These are phyloP conservation scores for Daktulosphaira vitifoliae DNA, from an alignment of 1,140 invertebrate species.

Conservation along the genomic window DNA sequence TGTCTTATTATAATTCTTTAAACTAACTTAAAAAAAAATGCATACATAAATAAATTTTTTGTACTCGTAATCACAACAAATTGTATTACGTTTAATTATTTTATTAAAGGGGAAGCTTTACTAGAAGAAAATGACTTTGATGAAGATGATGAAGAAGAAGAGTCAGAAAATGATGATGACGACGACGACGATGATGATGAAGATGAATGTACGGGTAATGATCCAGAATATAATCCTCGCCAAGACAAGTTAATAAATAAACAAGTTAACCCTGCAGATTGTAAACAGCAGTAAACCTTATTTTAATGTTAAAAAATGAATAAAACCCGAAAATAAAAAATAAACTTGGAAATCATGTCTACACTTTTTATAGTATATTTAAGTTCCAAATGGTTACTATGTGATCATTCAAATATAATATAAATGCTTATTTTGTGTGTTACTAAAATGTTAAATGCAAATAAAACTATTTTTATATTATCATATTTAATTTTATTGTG, in stretches of 20 bases:
- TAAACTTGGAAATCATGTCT: neutral
- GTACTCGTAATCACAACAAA: too few species aligned
- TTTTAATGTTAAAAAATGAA: neutral
- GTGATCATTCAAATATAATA: neutral
- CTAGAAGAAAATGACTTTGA: slow-evolving; percentile 69
- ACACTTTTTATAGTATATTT: neutral
- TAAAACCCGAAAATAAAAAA: slow-evolving; percentile 2
- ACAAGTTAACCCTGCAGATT: slow-evolving; percentile 42
- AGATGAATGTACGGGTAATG: slow-evolving; percentile 39
- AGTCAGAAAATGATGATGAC: slow-evolving; percentile 43
- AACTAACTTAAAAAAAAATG: too few species aligned
- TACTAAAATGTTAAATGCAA: neutral
- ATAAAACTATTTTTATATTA: slow-evolving; percentile 3
- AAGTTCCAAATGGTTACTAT: neutral
- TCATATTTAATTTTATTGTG: neutral
- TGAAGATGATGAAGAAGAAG: slow-evolving; percentile 56
- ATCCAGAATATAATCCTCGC: slow-evolving; percentile 37
- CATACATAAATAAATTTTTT: too few species aligned
- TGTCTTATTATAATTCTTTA: too few species aligned
- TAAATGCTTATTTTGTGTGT: neutral
- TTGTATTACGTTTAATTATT: too few species aligned
- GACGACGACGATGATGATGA: slow-evolving; percentile 44
- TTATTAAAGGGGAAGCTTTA: slow-evolving; percentile 54
- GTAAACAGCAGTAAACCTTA: slow-evolving; percentile 47
- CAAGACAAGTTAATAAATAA: slow-evolving; percentile 39